Conservation (phyloP, 2,888 invertebrate genomes). For the Phyllotreta striolata region DNA sequence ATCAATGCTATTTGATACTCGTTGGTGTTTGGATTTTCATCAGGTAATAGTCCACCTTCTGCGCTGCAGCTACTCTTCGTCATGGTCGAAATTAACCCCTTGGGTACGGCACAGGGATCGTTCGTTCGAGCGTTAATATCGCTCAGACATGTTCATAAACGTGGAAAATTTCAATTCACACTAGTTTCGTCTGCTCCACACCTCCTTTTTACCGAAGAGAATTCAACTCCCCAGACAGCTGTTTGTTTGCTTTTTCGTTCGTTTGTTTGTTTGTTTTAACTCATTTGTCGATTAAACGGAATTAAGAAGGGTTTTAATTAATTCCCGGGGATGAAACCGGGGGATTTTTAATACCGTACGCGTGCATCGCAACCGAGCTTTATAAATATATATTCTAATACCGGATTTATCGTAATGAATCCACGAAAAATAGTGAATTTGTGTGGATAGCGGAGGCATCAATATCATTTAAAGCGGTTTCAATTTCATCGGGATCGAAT, state of each 20-base stretch:
- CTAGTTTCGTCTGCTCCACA: conserved; percentile 41
- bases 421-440: conserved; percentile 24
- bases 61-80: not conserved
- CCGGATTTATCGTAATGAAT: no score
- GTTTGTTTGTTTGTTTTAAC: conserved; percentile 32
- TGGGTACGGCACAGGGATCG: conserved; percentile 27
- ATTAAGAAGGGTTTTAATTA: conserved; percentile 35
- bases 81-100: conserved; percentile 4
- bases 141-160: conserved; percentile 51
- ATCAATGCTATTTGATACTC: not conserved
- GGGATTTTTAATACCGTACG: no score
- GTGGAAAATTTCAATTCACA: conserved; percentile 49
- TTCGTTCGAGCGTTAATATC: conserved; percentile 49
- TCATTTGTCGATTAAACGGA: conserved; percentile 32
- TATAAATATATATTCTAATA: no score
- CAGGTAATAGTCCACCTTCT: not conserved
- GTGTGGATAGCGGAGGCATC: not conserved
- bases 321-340: conserved; percentile 1
- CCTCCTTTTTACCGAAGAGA: conserved; percentile 44
- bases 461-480: no score
- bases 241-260: conserved; percentile 43
- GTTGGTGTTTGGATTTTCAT: not conserved
- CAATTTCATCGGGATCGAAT: conserved; percentile 15
- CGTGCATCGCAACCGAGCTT: no score
- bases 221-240: conserved; percentile 46